Evolutionary conservation across 2,888 invertebrate genomes (phyloP).

Genomic region (Cataglyphis altisquamis): DNA sequence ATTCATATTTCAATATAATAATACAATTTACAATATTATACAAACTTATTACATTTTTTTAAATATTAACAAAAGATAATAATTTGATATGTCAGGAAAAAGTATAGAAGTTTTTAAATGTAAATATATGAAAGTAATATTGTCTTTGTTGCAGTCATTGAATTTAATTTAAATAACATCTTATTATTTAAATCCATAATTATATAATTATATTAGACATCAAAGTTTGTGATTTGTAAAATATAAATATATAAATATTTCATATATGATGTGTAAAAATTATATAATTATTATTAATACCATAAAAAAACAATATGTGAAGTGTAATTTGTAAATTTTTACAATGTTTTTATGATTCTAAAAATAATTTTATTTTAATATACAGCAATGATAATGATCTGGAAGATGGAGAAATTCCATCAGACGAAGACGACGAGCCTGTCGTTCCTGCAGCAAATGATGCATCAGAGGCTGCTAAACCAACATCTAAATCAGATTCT

Average conservation of each 20-base stretch:
- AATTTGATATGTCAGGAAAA: neutral
- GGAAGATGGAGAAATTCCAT: conserved; percentile 95
- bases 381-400: conserved; percentile 88
- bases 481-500: conserved; percentile 79
- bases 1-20: neutral
- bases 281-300: neutral
- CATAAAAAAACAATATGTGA: neutral
- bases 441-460: conserved; percentile 69
- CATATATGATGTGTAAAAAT: neutral
- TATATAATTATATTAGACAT: conserved; percentile 1
- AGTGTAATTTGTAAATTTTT: neutral
- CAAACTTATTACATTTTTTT: neutral
- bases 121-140: conserved; percentile 13
- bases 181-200: neutral
- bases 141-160: conserved; percentile 62
- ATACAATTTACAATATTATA: neutral
- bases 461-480: conserved; percentile 87
- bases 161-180: neutral
- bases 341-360: neutral
- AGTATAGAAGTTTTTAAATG: neutral
- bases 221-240: neutral
- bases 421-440: conserved; percentile 88
- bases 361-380: conserved; percentile 40
- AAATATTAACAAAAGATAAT: neutral
- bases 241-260: neutral